Conservation (phyloP, 2,797 vertebrate genomes). For the Girardinus metallicus region DNA sequence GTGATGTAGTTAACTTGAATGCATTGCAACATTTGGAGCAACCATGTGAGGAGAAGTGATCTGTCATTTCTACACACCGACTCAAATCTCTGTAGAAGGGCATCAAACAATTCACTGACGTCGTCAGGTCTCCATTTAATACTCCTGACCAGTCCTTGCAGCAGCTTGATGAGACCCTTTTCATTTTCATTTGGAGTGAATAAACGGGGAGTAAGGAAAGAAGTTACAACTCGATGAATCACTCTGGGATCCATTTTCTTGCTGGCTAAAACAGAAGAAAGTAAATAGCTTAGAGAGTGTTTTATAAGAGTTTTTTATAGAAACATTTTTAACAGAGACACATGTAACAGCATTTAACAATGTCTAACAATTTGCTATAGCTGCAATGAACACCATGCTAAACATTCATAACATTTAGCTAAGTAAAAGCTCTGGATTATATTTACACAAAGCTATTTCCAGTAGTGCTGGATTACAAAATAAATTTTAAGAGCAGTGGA, state of each 20-base stretch:
- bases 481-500: not conserved
- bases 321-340: not conserved
- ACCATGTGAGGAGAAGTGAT: constrained; percentile 32
- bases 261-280: not conserved
- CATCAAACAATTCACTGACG: constrained; percentile 32
- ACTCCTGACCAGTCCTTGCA: constrained; percentile 44
- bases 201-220: accelerated
- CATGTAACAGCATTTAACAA: not conserved
- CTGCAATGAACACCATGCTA: not conserved
- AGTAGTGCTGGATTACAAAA: not conserved
- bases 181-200: not conserved
- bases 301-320: not conserved
- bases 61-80: constrained; percentile 8
- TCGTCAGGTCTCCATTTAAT: constrained; percentile 37
- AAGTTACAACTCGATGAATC: not conserved
- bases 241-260: not conserved
- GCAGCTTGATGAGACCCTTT: constrained; percentile 25
- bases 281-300: not conserved
- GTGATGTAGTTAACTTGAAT: constrained; percentile 63
- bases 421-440: not conserved
- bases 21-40: constrained; percentile 56
- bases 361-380: not conserved
- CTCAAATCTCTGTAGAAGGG: constrained; percentile 46
- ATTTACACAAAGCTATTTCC: not conserved
- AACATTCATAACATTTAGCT: not conserved